Evolutionary conservation across 2,113 vertebrate genomes (phyloP).

Genomic region (Elgaria multicarinata): DNA sequence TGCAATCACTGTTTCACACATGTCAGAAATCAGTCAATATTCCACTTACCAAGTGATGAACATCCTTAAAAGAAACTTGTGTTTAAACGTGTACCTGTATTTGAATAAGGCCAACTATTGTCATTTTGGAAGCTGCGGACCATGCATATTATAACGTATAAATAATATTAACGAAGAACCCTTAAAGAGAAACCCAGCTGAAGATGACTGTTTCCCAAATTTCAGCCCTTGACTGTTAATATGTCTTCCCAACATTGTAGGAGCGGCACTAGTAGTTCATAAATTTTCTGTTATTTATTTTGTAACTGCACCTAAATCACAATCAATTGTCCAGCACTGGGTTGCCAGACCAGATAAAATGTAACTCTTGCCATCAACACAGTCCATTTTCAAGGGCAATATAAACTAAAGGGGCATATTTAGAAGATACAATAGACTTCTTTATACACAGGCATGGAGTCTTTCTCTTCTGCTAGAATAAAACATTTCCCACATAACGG

Average conservation of each 20-base stretch:
- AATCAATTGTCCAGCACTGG: conserved; percentile 39
- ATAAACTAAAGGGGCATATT: conserved; percentile 44
- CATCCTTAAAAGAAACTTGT: not conserved
- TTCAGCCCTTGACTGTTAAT: conserved; percentile 36
- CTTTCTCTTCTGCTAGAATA: conserved; percentile 44
- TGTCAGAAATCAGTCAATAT: not conserved
- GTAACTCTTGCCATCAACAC: conserved; percentile 41
- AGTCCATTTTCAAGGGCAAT: conserved; percentile 56
- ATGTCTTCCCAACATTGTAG: conserved; percentile 22
- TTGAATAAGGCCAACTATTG: not conserved
- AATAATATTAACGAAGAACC: not conserved
- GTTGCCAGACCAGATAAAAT: conserved; percentile 49
- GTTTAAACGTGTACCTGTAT: not conserved
- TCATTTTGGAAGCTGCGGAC: not conserved
- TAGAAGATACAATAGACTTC: conserved; percentile 49
- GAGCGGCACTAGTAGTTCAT: conserved; percentile 30
- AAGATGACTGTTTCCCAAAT: conserved; percentile 27
- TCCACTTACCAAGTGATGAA: not conserved
- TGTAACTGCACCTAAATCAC: conserved; percentile 63
- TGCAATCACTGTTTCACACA: not conserved
- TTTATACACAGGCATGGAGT: conserved; percentile 35
- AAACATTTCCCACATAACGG: not conserved
- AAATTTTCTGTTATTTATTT: conserved; percentile 68
- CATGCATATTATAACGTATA: not conserved
- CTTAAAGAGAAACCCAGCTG: conserved; percentile 25